Evolutionary conservation across 2,113 vertebrate genomes (phyloP).

Genomic region (Paradisaea rubra): DNA sequence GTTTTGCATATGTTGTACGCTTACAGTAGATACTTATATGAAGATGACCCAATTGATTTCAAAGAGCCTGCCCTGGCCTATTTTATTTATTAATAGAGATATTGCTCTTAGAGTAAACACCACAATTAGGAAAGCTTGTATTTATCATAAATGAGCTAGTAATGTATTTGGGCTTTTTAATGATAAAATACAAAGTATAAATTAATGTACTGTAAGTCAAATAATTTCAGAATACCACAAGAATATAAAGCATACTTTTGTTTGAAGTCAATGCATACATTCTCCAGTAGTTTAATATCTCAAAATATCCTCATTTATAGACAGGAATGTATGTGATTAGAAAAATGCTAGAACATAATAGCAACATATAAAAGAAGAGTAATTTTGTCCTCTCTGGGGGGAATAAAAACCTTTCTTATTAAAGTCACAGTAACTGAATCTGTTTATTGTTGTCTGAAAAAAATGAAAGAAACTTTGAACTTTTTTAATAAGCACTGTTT

Average conservation of each 20-base stretch:
- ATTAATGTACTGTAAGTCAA: not conserved
- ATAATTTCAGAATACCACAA: not conserved
- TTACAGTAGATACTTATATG: not conserved
- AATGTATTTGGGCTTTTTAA: not conserved
- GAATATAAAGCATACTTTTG: not conserved
- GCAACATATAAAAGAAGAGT: not conserved
- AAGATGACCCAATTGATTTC: not conserved
- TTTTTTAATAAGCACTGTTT: not conserved
- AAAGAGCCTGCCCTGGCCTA: not conserved
- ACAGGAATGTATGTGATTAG: not conserved
- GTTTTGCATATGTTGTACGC: not conserved
- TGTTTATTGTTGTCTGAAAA: not conserved
- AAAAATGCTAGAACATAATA: not conserved
- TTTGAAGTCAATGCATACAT: not conserved
- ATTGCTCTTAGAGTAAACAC: not conserved
- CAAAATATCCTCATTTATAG: not conserved
- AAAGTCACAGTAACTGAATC: not conserved
- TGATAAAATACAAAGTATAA: not conserved
- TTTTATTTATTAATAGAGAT: not conserved
- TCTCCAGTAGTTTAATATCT: not conserved
- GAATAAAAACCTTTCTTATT: not conserved
- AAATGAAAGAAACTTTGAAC: not conserved
- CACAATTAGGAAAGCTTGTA: not conserved
- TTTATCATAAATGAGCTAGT: not conserved
- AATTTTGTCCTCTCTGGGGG: not conserved